Evolutionary conservation across 2,797 vertebrate genomes (phyloP).

Genomic region (Poeciliopsis presidionis): DNA sequence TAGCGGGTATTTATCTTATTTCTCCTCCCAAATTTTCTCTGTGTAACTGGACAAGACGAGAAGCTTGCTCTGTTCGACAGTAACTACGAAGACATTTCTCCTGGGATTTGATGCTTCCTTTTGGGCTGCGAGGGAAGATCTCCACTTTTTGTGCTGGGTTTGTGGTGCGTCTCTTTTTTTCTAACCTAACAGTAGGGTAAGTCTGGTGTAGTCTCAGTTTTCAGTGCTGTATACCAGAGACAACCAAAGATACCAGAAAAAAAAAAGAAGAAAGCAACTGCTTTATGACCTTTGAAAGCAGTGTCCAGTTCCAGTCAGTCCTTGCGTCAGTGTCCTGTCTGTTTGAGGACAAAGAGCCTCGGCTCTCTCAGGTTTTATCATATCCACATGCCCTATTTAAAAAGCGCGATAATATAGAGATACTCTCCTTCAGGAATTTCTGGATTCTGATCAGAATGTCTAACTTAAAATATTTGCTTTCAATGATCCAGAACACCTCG

Average conservation of each 20-base stretch:
- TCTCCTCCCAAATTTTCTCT: not conserved
- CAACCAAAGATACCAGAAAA: not conserved
- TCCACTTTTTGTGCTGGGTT: not conserved
- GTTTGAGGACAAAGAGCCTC: not conserved
- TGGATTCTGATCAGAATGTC: not conserved
- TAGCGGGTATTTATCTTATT: slow-evolving; percentile 11
- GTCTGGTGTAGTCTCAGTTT: not conserved
- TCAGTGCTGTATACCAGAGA: not conserved
- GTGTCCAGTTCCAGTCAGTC: not conserved
- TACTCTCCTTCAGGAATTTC: not conserved
- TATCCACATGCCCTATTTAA: not conserved
- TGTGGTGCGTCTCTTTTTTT: not conserved
- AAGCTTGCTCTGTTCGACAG: not conserved
- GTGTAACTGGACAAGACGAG: too few relatives aligned
- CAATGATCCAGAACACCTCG: not conserved
- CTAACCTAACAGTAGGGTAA: not conserved
- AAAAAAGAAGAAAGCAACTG: not conserved
- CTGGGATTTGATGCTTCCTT: not conserved
- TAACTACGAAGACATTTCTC: not conserved
- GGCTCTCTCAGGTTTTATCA: too few relatives aligned
- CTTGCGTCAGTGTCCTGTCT: not conserved
- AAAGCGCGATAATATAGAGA: not conserved
- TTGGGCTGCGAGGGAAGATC: not conserved
- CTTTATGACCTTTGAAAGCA: not conserved
- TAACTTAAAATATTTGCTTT: not conserved